A percentile compares a stretch with the other conserved stretches of the same genome.
These are phyloP conservation scores for Acronicta alni DNA, from an alignment of 2,888 invertebrate species.

Conservation along the genomic window DNA sequence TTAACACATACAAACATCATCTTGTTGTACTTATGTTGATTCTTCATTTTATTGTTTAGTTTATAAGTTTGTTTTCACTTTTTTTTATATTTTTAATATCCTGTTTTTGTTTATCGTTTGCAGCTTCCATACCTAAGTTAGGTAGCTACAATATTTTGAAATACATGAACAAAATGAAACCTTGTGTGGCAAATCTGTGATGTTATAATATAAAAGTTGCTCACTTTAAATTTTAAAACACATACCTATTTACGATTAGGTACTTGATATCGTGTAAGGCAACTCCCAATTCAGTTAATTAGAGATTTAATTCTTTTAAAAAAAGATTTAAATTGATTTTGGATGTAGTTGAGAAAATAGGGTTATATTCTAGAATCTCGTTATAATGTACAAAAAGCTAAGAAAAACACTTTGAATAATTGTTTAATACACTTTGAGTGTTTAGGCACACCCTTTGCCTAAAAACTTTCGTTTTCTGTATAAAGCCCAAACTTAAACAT, in stretches of 20 bases:
- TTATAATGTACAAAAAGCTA: constrained; percentile 39
- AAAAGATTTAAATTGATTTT: constrained; percentile 21
- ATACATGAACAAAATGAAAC: constrained; percentile 42
- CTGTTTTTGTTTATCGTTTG: constrained; percentile 51
- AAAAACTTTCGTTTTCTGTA: constrained; percentile 50
- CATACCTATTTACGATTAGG: constrained; percentile 60
- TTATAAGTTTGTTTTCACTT: constrained; percentile 55
- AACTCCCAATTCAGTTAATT: constrained; percentile 21
- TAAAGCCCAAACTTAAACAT: constrained; percentile 45
- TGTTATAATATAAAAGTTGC: constrained; percentile 77
- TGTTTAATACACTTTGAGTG: constrained; percentile 45
- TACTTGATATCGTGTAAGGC: constrained; percentile 48
- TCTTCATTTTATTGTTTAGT: constrained; percentile 57
- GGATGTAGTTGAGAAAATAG: constrained; percentile 5
- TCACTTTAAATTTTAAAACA: constrained; percentile 80
- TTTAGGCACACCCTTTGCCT: constrained; percentile 31
- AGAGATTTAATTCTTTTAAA: constrained; percentile 13
- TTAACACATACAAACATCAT: constrained; percentile 68
- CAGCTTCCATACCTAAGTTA: constrained; percentile 39
- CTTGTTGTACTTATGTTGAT: constrained; percentile 76
- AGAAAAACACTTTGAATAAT: constrained; percentile 29
- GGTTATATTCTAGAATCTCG: constrained; percentile 51
- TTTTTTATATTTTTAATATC: constrained; percentile 38
- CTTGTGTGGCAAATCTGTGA: constrained; percentile 69
- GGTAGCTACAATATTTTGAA: constrained; percentile 34